These are phyloP conservation scores for Chloroclysta siterata DNA, from an alignment of 2,888 invertebrate genomes.

Conservation along the genomic window DNA sequence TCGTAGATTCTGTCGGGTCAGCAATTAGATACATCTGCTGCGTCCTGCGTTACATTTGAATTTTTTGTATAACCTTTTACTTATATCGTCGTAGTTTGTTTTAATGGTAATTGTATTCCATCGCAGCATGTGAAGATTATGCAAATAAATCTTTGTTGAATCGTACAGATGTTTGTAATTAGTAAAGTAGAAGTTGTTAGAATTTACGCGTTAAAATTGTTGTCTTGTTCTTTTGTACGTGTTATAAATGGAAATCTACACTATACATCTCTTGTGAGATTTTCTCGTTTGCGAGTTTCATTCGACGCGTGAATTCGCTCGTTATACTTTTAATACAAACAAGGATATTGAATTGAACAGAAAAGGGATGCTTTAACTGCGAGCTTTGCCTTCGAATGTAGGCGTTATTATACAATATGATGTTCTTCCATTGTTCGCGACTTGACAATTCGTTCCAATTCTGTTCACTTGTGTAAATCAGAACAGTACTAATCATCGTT, in stretches of 20 bases:
- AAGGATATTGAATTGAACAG: conserved; percentile 56
- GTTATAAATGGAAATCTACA: conserved; percentile 15
- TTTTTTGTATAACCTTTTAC: conserved; percentile 60
- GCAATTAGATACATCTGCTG: conserved; percentile 82
- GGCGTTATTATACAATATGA: conserved; percentile 61
- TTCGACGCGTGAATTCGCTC: conserved; percentile 53
- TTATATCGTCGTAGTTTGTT: conserved; percentile 58
- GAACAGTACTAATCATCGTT: conserved; percentile 31
- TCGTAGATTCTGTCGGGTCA: conserved; percentile 75
- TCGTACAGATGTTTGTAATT: conserved; percentile 44
- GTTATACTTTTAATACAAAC: conserved; percentile 58
- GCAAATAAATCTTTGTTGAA: conserved; percentile 49
- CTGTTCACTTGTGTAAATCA: conserved; percentile 42
- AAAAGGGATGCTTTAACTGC: conserved; percentile 51
- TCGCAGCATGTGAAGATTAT: conserved; percentile 53
- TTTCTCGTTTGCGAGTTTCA: conserved; percentile 40
- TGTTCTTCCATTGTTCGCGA: conserved; percentile 59
- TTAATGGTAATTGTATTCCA: conserved; percentile 55
- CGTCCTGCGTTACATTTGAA: conserved; percentile 62
- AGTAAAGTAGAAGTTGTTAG: conserved; percentile 38
- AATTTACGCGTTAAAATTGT: conserved; percentile 31
- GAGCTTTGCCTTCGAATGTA: conserved; percentile 46
- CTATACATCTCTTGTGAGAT: conserved; percentile 38
- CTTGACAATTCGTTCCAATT: conserved; percentile 55
- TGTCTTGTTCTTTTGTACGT: conserved; percentile 25